Evolutionary conservation across 1,140 invertebrate species (phyloP), one percentile per base, ranked within the genome.

Genomic region (Drosophila tsacasi): DNA sequence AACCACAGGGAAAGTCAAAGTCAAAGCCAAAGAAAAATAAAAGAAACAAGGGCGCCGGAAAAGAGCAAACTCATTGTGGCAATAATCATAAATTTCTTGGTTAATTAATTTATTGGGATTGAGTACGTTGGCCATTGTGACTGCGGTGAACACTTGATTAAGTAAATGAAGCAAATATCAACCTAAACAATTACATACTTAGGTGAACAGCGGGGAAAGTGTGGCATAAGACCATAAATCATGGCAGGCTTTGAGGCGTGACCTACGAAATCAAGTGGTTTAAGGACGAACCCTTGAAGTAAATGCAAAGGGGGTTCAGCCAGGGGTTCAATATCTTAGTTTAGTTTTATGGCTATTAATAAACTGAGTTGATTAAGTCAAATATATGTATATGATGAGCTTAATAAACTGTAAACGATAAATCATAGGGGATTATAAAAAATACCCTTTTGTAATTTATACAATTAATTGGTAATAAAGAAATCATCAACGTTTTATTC

Each of bases 31-130:
- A 64, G 42, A 68, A 63, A 55, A 59, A 37, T 46, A 60, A 61
- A 68, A 61, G n/a, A 50, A 66, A 49, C n/a, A 60, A 15, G 50
- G 58, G 73, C 21, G 42, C 49, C 60, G 35, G 47, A 30, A 71
- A 60, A 72, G 30, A 39, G 65, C 66, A 4, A 63, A 37, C 39
- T 75, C 69, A 75, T 47, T 74, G 62, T n/a, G 63, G 49, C n/a
- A 64, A 54, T 74, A 72, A 87, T 76, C 83, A 86, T 86, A 87
- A 87, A 87, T 86, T 71, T 55, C 71, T 63, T 50, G 72, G 65
- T 59, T 83, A 86, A 86, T 86, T 86, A 86, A 86, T 83, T 87
- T 74, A 69, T 71, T 64, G 49, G 46, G 44, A 54, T 19, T 60
- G 61, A 40, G 54, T 72, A 21, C 62, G 59, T 68, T 35, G 13